Evolutionary conservation across 2,888 invertebrate species (phyloP).

Genomic region (Drosophila tripunctata): DNA sequence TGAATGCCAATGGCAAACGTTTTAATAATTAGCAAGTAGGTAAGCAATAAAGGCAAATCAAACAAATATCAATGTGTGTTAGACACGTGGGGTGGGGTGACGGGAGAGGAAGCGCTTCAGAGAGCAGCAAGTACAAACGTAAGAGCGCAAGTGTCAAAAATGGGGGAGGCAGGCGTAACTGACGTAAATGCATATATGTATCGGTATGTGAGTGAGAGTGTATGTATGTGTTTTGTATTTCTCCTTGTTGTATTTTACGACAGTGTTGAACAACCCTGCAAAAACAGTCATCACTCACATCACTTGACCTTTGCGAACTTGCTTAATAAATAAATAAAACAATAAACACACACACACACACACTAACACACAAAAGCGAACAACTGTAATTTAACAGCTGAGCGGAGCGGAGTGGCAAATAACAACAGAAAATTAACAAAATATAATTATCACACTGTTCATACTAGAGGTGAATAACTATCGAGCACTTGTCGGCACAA

Average conservation of each 20-base stretch:
- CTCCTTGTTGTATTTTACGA: background rate
- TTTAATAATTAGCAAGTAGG: slow-evolving; percentile 41
- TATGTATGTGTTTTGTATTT: slow-evolving; percentile 4
- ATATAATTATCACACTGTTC: slow-evolving; percentile 14
- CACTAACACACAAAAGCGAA: slow-evolving; percentile 7
- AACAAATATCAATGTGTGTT: slow-evolving; percentile 14
- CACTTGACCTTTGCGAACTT: slow-evolving; percentile 73
- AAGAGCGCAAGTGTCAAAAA: slow-evolving; percentile 42
- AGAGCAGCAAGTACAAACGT: background rate
- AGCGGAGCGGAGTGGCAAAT: slow-evolving; percentile 43
- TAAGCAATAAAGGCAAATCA: slow-evolving; percentile 12
- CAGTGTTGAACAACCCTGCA: slow-evolving; percentile 57
- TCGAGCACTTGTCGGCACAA: too few relatives aligned
- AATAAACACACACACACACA: too few relatives aligned
- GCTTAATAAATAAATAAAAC: slow-evolving; percentile 61
- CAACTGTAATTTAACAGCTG: slow-evolving; percentile 44
- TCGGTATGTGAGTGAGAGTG: slow-evolving; percentile 1
- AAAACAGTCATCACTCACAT: slow-evolving; percentile 56
- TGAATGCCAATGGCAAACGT: slow-evolving; percentile 40
- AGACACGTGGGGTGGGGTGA: too few relatives aligned
- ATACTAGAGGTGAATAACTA: too few relatives aligned
- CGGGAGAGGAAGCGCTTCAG: too few relatives aligned
- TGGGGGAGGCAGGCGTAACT: slow-evolving; percentile 35
- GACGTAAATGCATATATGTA: slow-evolving; percentile 6
- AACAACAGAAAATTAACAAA: slow-evolving; percentile 20